Conservation (phyloP, 1,140 invertebrate genomes). For the Dendroctonus valens region DNA sequence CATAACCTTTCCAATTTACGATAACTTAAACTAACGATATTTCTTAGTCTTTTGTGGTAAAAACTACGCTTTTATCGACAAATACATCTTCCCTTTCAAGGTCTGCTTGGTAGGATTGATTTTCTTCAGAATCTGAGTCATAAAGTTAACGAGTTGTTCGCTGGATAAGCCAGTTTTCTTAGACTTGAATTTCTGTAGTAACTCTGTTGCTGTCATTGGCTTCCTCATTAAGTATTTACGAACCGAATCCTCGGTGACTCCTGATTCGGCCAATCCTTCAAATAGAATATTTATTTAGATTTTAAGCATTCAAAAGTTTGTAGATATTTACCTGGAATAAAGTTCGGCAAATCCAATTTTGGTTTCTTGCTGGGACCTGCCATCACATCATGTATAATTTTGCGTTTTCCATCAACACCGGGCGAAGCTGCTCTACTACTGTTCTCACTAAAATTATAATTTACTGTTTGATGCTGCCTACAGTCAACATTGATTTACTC, state of each 20-base stretch:
- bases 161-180: conserved; percentile 89
- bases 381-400: conserved; percentile 43
- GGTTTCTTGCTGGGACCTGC: conserved; percentile 57
- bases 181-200: conserved; percentile 92
- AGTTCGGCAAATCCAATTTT: conserved; percentile 55
- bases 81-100: conserved; percentile 93
- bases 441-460: conserved; percentile 49
- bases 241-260: conserved; percentile 92
- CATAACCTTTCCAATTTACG: not conserved
- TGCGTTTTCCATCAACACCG: conserved; percentile 48
- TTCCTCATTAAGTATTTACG: conserved; percentile 89
- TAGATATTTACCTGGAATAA: conserved; percentile 29
- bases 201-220: conserved; percentile 93
- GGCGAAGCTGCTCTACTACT: conserved; percentile 66
- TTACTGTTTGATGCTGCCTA: not conserved
- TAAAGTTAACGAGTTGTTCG: conserved; percentile 86
- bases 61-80: conserved; percentile 71
- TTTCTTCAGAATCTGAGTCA: conserved; percentile 92
- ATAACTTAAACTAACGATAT: not conserved
- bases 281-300: conserved; percentile 20
- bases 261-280: conserved; percentile 66
- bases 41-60: not conserved
- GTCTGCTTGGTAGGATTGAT: conserved; percentile 92
- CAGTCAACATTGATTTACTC: not conserved
- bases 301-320: not conserved